These are phyloP conservation scores for Abrostola triplasia DNA, from an alignment of 2,888 invertebrate species.

Conservation along the genomic window DNA sequence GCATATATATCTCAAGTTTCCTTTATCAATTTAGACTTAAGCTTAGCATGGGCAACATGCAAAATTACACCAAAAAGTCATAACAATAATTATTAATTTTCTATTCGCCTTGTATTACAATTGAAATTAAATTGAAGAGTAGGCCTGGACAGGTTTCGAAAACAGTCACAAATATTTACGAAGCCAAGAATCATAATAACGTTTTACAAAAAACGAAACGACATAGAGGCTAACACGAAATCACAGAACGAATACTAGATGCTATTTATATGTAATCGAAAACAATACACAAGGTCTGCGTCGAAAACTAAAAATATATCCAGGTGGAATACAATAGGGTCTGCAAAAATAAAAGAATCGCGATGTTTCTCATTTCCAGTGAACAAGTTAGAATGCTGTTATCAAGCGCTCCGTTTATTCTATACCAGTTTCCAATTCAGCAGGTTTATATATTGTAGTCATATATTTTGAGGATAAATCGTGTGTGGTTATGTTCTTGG, in stretches of 20 bases:
- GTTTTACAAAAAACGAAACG: background rate
- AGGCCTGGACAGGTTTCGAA: no score
- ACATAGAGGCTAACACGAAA: background rate
- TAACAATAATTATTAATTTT: no score
- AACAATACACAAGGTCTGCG: conserved; percentile 13
- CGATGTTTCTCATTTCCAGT: conserved; percentile 20
- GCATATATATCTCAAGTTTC: no score
- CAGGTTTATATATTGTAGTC: conserved; percentile 23
- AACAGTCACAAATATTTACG: no score
- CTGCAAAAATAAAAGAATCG: conserved; percentile 18
- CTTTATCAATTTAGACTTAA: no score
- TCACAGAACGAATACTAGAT: background rate
- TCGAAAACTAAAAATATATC: conserved; percentile 16
- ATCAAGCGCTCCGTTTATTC: conserved; percentile 13
- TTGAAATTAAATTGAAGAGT: no score
- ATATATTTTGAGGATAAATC: no score
- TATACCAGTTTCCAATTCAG: conserved; percentile 27
- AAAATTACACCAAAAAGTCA: no score
- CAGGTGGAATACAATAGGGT: conserved; percentile 30
- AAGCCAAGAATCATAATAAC: background rate
- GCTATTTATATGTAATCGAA: conserved; percentile 10
- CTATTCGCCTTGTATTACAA: no score
- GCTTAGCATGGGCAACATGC: no score
- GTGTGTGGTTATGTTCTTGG: no score
- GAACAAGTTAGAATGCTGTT: conserved; percentile 23